A percentile compares a stretch with the other conserved stretches of the same genome.
These are phyloP conservation scores for Pomacea canaliculata DNA, from an alignment of 2,888 invertebrate species.

Conservation along the genomic window DNA sequence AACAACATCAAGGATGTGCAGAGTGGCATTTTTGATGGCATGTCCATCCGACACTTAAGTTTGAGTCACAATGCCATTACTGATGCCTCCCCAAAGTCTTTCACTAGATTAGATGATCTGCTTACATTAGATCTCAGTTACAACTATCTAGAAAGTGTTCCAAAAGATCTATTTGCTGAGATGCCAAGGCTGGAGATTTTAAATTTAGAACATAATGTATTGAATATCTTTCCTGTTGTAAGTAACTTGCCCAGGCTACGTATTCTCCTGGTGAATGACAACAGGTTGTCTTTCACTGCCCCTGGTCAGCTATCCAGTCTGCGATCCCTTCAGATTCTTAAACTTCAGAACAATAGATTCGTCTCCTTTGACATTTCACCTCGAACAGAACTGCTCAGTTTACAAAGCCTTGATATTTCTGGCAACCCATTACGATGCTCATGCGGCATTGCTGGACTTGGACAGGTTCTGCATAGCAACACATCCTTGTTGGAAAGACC, in stretches of 20 bases:
- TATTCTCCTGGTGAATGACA: conserved; percentile 44
- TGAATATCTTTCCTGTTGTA: conserved; percentile 46
- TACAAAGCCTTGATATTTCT: conserved; percentile 37
- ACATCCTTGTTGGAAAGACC: conserved; percentile 30
- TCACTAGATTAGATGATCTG: conserved; percentile 31
- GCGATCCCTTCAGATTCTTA: conserved; percentile 26
- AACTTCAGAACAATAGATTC: conserved; percentile 38
- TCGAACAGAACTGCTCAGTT: conserved; percentile 24
- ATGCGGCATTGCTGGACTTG: conserved; percentile 46
- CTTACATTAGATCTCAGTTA: conserved; percentile 36
- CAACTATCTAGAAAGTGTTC: conserved; percentile 39
- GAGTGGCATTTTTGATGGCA: conserved; percentile 20
- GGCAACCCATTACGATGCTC: conserved; percentile 61
- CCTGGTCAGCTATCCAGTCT: conserved; percentile 24
- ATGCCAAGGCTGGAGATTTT: conserved; percentile 38
- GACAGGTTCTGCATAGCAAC: conserved; percentile 27
- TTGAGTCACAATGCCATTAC: conserved; percentile 38
- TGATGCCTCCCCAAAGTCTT: conserved; percentile 21
- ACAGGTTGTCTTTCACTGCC: conserved; percentile 37
- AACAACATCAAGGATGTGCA: conserved; percentile 27
- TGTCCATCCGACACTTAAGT: conserved; percentile 35
- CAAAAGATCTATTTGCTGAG: conserved; percentile 34
- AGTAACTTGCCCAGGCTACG: conserved; percentile 35
- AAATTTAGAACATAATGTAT: conserved; percentile 40
- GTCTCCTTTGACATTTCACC: conserved; percentile 31